Evolutionary conservation across 2,113 vertebrate genomes (phyloP).

Genomic region (Micromys minutus): DNA sequence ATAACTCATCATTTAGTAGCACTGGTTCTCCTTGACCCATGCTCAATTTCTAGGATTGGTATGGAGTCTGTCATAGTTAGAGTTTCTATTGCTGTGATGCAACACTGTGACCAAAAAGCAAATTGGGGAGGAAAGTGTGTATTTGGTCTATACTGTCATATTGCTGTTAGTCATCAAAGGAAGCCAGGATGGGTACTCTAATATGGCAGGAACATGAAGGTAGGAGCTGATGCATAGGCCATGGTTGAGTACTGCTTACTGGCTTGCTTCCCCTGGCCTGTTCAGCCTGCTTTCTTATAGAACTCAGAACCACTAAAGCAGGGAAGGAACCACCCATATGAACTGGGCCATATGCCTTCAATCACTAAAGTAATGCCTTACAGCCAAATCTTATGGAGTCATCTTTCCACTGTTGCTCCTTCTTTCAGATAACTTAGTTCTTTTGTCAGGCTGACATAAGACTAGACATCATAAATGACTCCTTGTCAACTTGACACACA

Average conservation of each 20-base stretch:
- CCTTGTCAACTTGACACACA: too few species aligned
- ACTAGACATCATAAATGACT: neutral
- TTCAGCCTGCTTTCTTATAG: neutral
- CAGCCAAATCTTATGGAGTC: neutral
- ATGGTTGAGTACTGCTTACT: neutral
- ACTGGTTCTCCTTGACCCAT: neutral
- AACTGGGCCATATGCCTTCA: neutral
- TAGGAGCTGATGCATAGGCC: neutral
- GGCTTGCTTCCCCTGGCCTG: neutral
- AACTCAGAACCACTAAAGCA: neutral
- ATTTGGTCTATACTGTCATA: too few species aligned
- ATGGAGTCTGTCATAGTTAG: neutral
- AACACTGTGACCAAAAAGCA: neutral
- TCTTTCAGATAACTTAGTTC: neutral
- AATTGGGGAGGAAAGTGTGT: too few species aligned
- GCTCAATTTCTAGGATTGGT: neutral
- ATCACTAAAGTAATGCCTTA: neutral
- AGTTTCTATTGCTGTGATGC: neutral
- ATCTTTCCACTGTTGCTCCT: neutral
- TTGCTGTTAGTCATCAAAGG: too few species aligned
- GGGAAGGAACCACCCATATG: neutral
- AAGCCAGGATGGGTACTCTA: neutral
- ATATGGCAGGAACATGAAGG: neutral
- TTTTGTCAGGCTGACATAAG: neutral
- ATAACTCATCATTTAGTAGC: neutral